These are phyloP conservation scores for Tenthredo mesomela DNA, from an alignment of 2,888 invertebrate species.

Conservation along the genomic window DNA sequence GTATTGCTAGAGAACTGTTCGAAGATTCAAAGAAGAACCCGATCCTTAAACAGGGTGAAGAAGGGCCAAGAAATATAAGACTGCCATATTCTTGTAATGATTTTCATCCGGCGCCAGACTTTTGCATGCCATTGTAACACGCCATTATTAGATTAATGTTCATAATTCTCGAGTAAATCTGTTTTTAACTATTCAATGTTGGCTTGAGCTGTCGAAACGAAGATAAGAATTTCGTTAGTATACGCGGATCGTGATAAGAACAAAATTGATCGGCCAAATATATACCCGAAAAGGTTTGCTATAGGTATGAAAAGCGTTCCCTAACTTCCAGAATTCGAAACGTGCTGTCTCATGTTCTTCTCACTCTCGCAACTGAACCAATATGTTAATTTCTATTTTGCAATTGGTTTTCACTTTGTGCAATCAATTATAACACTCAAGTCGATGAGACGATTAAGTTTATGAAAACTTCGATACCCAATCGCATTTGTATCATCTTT, in stretches of 20 bases:
- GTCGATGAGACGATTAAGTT: conserved; percentile 18
- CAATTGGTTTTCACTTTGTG: background rate
- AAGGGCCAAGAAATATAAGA: background rate
- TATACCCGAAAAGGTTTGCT: background rate
- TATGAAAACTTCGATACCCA: background rate
- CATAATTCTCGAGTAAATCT: background rate
- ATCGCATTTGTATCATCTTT: background rate
- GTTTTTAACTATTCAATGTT: conserved; percentile 9
- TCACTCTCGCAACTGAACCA: background rate
- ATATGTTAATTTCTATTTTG: background rate
- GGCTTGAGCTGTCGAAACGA: background rate
- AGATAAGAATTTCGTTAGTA: background rate
- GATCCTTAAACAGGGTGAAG: background rate
- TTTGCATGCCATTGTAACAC: background rate
- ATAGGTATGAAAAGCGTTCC: no score
- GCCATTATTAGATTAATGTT: background rate
- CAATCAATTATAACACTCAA: background rate
- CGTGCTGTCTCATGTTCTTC: background rate
- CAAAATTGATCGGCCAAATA: background rate
- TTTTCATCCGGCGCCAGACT: background rate
- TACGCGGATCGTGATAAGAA: background rate
- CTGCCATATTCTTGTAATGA: background rate
- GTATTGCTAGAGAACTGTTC: background rate
- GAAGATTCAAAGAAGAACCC: background rate
- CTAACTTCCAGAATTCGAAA: background rate